phyloP scores from a whole-genome alignment of 2,113 vertebrate species.

The Recurvirostra avosetta region DNA sequence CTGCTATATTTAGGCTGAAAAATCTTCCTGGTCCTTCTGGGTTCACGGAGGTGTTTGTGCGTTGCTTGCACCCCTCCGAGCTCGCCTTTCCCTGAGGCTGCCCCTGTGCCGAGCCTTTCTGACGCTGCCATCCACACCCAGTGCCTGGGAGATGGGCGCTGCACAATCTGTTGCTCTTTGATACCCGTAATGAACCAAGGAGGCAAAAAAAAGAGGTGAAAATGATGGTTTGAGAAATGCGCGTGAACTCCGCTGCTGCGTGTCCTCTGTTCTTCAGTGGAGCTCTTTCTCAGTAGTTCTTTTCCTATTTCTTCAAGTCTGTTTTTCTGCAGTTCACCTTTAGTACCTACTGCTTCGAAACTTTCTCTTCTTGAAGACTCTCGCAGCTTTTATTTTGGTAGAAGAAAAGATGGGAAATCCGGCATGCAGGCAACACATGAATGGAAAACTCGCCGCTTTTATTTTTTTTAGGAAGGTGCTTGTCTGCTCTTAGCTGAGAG shows the following conservation, averaged over 20 bases:
- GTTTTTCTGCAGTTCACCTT: not conserved
- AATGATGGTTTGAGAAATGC: not conserved
- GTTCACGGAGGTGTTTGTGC: not conserved
- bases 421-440: not conserved
- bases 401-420: not conserved
- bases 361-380: not conserved
- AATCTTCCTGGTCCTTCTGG: not conserved
- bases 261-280: not conserved
- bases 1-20: conserved; percentile 21
- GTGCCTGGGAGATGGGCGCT: not conserved
- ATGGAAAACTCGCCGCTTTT: not conserved
- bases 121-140: not conserved
- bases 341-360: not conserved
- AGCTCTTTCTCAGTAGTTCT: not conserved
- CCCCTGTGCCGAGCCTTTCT: not conserved
- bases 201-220: not conserved
- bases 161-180: not conserved
- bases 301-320: not conserved
- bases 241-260: not conserved
- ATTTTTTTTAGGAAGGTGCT: not conserved
- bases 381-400: not conserved
- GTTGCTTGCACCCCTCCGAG: not conserved
- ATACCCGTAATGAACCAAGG: not conserved
- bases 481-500: not conserved
- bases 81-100: not conserved